phyloP scores from a whole-genome alignment of 2,888 invertebrate genomes.

The Epistrophe eligans region DNA sequence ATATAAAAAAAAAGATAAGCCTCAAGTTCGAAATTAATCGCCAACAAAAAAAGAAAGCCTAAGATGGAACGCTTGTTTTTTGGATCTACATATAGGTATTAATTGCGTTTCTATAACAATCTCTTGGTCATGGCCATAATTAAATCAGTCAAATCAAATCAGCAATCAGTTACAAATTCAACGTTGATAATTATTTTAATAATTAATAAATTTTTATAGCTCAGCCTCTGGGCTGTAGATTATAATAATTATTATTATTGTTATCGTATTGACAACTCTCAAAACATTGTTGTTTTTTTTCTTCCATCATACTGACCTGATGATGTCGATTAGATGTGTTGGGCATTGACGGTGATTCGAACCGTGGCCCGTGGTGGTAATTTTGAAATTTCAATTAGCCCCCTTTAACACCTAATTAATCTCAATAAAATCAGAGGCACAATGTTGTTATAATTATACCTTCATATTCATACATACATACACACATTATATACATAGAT shows the following conservation, averaged over 20 bases:
- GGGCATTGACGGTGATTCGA: conserved; percentile 31
- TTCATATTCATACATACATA: background rate
- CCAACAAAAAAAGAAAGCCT: background rate
- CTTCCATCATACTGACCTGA: background rate
- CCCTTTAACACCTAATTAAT: conserved; percentile 71
- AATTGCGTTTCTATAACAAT: conserved; percentile 62
- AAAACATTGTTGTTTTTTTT: conserved; percentile 36
- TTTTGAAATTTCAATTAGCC: conserved; percentile 64
- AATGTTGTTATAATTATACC: too few relatives aligned
- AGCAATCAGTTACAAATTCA: conserved; percentile 56
- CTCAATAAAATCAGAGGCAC: conserved; percentile 63
- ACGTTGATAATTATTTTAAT: conserved; percentile 67
- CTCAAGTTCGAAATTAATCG: background rate
- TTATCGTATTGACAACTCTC: conserved; percentile 28
- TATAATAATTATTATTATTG: background rate
- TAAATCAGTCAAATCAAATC: conserved; percentile 53
- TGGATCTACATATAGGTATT: conserved; percentile 35
- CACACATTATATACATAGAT: background rate
- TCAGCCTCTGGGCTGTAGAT: background rate
- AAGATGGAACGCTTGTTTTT: background rate
- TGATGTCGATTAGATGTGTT: conserved; percentile 35
- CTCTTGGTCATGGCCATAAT: conserved; percentile 46
- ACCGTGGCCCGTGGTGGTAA: conserved; percentile 17
- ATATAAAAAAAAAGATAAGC: background rate
- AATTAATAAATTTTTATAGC: conserved; percentile 48